phyloP scores from a whole-genome alignment of 2,113 vertebrate species.

The Lagopus muta region DNA sequence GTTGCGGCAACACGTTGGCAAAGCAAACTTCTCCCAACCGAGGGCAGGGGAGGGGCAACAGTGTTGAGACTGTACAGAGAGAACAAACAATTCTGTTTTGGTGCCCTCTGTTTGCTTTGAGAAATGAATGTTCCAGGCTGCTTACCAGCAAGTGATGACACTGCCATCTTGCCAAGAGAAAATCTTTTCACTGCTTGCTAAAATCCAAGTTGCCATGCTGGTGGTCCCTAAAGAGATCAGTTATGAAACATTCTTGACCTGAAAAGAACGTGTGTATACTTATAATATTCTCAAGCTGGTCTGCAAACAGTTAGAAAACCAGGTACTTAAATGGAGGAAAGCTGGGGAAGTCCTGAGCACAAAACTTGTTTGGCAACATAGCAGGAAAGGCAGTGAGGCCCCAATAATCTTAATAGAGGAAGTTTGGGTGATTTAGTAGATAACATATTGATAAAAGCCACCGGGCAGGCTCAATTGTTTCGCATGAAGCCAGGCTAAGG shows the following conservation, averaged over 20 bases:
- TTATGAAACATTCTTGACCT: not conserved
- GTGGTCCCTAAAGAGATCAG: not conserved
- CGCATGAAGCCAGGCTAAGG: not conserved
- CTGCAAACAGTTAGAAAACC: not conserved
- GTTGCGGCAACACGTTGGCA: not conserved
- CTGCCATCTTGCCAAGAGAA: conserved; percentile 3
- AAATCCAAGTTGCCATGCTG: not conserved
- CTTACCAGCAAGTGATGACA: not conserved
- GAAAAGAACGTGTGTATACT: fast-evolving
- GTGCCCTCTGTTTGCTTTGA: not conserved
- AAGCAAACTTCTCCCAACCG: not conserved
- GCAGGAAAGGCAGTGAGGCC: conserved; percentile 15
- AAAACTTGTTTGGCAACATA: not conserved
- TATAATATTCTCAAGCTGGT: not conserved
- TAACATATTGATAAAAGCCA: conserved; percentile 21
- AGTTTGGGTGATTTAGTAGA: conserved; percentile 45
- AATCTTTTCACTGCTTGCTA: not conserved
- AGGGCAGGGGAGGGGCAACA: not conserved
- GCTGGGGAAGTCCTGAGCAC: not conserved
- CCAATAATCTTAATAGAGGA: conserved; percentile 1
- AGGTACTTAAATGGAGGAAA: not conserved
- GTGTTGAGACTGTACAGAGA: not conserved
- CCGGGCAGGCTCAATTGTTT: not conserved
- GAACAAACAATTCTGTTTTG: conserved; percentile 53
- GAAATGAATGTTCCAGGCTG: conserved; percentile 57